A percentile compares a stretch with the other conserved stretches of the same genome.
Evolutionary conservation across 1,140 invertebrate genomes (phyloP).

Genomic region (Amphibalanus amphitrite): DNA sequence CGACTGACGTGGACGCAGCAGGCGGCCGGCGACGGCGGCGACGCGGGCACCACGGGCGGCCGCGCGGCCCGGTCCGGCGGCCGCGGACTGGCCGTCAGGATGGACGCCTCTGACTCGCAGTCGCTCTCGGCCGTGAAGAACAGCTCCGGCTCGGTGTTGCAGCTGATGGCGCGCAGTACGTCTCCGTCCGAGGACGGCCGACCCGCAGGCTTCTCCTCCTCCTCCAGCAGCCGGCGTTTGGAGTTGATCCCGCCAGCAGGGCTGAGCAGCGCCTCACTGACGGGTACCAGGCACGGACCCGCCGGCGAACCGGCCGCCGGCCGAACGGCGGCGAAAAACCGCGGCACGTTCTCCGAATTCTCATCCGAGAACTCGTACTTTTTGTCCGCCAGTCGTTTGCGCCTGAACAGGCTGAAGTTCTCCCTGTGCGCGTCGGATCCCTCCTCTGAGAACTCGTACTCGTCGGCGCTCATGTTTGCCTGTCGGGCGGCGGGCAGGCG

Average conservation of each 20-base stretch:
- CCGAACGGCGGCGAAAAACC: neutral
- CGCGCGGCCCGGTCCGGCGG: neutral
- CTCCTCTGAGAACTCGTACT: constrained; percentile 69
- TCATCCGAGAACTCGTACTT: constrained; percentile 80
- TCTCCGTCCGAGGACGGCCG: neutral
- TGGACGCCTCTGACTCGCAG: neutral
- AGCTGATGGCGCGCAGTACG: neutral
- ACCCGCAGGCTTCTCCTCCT: neutral
- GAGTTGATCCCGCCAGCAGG: neutral
- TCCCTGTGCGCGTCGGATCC: constrained; percentile 39
- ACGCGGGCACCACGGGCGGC: neutral
- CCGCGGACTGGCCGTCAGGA: neutral
- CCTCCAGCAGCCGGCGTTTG: neutral
- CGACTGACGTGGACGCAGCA: constrained; percentile 16
- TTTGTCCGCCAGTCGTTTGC: constrained; percentile 59
- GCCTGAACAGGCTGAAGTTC: constrained; percentile 35
- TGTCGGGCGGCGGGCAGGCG: constrained; percentile 12
- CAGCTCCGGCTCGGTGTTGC: neutral
- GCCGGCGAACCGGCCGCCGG: neutral
- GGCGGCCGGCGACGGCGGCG: neutral
- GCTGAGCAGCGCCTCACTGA: neutral
- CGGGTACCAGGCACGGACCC: neutral
- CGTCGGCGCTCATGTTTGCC: constrained; percentile 36
- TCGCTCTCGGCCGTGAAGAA: neutral
- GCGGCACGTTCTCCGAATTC: constrained; percentile 38